A percentile compares a stretch with the other conserved stretches of the same genome.
phyloP scores from a whole-genome alignment of 2,797 vertebrate species.

The Picus viridis region DNA sequence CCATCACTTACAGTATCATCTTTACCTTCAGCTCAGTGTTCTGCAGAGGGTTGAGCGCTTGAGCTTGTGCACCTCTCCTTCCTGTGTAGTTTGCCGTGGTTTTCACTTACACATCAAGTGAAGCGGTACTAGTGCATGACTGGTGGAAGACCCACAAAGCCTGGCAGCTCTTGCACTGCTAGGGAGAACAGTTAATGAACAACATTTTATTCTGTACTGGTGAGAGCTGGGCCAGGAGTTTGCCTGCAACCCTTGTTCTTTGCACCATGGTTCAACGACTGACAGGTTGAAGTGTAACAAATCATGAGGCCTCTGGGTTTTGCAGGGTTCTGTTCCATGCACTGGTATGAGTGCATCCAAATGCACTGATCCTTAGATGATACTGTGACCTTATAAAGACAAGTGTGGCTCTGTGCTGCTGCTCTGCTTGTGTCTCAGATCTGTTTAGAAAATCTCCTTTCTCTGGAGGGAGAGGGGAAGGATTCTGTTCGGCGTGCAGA shows the following conservation, averaged over 20 bases:
- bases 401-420: neutral
- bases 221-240: neutral
- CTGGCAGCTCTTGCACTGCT: slow-evolving; percentile 5
- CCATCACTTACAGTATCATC: neutral
- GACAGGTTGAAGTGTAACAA: neutral
- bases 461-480: neutral
- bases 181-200: neutral
- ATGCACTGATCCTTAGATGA: neutral
- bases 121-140: neutral
- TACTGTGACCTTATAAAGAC: neutral
- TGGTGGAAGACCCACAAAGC: neutral
- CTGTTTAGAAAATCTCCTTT: neutral
- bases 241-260: neutral
- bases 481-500: neutral
- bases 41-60: neutral
- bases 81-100: neutral
- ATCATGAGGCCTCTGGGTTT: neutral
- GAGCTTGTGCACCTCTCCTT: neutral
- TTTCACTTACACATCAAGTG: neutral
- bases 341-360: neutral
- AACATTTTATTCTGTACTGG: neutral
- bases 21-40: neutral
- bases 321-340: neutral
- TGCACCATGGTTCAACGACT: neutral
- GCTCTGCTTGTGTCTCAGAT: neutral